Conservation (phyloP, 1,140 invertebrate species). For the Lanistes nyassanus region DNA sequence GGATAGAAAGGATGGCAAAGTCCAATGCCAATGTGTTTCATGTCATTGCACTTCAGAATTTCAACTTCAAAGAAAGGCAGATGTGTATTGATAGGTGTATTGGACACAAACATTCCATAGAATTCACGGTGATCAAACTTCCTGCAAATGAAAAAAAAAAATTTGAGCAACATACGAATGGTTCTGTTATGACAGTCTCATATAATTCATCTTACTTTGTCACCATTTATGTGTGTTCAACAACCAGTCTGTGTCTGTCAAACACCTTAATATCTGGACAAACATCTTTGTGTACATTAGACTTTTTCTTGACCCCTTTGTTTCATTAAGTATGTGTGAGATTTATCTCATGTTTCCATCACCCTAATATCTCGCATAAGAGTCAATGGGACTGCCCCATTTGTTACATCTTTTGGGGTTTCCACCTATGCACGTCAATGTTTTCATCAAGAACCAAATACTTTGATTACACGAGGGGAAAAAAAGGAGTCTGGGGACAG, state of each 20-base stretch:
- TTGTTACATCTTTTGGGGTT: too few relatives aligned
- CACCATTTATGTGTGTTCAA: not conserved
- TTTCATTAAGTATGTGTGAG: too few relatives aligned
- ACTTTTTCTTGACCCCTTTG: too few relatives aligned
- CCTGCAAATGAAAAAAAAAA: slow-evolving; percentile 9
- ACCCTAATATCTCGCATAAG: too few relatives aligned
- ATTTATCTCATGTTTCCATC: too few relatives aligned
- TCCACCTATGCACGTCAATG: too few relatives aligned
- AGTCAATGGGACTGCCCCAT: too few relatives aligned
- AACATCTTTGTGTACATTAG: too few relatives aligned
- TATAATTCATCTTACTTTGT: not conserved
- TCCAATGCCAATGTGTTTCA: slow-evolving; percentile 39
- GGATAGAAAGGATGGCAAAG: slow-evolving; percentile 35
- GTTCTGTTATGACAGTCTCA: not conserved
- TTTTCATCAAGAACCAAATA: too few relatives aligned
- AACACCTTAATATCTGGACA: too few relatives aligned
- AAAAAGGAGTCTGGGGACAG: too few relatives aligned
- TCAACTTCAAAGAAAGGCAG: slow-evolving; percentile 43
- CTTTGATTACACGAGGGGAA: too few relatives aligned
- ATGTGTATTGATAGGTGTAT: slow-evolving; percentile 41
- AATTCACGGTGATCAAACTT: slow-evolving; percentile 29
- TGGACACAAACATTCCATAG: slow-evolving; percentile 41
- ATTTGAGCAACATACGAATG: not conserved
- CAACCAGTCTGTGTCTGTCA: not conserved
- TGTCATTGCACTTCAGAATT: slow-evolving; percentile 15